Conservation (phyloP, 2,888 invertebrate species). For the Deilephila porcellus region DNA sequence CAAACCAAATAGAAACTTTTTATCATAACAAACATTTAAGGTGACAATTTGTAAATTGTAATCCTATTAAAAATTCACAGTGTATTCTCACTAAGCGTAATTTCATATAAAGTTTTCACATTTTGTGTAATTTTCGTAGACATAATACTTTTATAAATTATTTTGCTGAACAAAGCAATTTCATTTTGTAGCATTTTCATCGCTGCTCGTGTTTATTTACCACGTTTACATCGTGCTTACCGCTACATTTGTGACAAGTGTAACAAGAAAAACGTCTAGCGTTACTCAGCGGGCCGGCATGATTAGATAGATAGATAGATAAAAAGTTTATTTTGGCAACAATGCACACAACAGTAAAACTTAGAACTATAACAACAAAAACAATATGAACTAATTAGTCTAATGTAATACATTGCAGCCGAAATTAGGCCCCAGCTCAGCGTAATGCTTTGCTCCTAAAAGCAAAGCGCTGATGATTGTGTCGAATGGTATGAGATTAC, state of each 20-base stretch:
- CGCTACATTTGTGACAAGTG: not conserved
- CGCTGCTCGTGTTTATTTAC: not conserved
- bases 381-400: no score
- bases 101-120: not conserved
- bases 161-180: not conserved
- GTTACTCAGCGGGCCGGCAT: no score
- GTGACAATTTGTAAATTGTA: conserved; percentile 3
- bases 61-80: not conserved
- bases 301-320: no score
- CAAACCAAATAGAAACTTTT: not conserved
- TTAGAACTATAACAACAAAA: no score
- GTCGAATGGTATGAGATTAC: no score
- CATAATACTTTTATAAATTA: not conserved
- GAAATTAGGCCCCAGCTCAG: no score
- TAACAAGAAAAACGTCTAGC: not conserved
- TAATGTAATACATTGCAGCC: no score
- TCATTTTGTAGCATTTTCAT: not conserved
- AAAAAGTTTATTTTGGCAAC: no score
- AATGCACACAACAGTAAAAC: no score
- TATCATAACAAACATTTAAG: not conserved
- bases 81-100: not conserved
- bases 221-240: not conserved
- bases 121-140: not conserved
- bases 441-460: no score
- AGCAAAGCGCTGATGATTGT: no score